These are phyloP conservation scores for Dendroctonus ponderosae DNA, from an alignment of 1,140 invertebrate genomes.

Conservation along the genomic window DNA sequence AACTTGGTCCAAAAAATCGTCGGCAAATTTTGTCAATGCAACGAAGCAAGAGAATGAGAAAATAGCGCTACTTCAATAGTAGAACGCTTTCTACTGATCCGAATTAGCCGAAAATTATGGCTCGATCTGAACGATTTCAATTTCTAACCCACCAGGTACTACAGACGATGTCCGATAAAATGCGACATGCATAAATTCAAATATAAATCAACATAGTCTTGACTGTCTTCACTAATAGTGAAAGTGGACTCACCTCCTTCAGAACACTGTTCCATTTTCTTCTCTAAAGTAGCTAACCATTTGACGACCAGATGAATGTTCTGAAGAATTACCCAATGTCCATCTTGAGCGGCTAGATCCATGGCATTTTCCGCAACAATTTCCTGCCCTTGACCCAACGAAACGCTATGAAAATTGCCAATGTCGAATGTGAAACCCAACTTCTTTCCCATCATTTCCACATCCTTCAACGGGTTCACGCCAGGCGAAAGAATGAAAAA, in stretches of 20 bases:
- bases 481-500: slow-evolving; percentile 96
- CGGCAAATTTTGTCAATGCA: too few species aligned
- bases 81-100: too few species aligned
- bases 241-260: slow-evolving; percentile 60
- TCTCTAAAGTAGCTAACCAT: slow-evolving; percentile 86
- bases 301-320: slow-evolving; percentile 90
- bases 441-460: slow-evolving; percentile 75
- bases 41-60: too few species aligned
- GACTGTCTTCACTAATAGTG: too few species aligned
- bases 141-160: too few species aligned
- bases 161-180: too few species aligned
- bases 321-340: slow-evolving; percentile 91
- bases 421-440: slow-evolving; percentile 79
- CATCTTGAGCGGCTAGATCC: slow-evolving; percentile 70
- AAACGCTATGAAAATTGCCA: slow-evolving; percentile 89
- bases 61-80: too few species aligned
- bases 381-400: slow-evolving; percentile 93
- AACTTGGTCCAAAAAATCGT: too few species aligned
- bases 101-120: too few species aligned
- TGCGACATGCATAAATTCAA: too few species aligned
- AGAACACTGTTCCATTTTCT: slow-evolving; percentile 80
- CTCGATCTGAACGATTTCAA: too few species aligned
- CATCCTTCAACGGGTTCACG: slow-evolving; percentile 90
- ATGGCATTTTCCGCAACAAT: slow-evolving; percentile 84
- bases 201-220: not conserved